A percentile compares a stretch with the other conserved stretches of the same genome.
Conservation (phyloP, 37 sponge, comb jelly and placozoan genomes). For the Chondrilla cf. caribensis region DNA sequence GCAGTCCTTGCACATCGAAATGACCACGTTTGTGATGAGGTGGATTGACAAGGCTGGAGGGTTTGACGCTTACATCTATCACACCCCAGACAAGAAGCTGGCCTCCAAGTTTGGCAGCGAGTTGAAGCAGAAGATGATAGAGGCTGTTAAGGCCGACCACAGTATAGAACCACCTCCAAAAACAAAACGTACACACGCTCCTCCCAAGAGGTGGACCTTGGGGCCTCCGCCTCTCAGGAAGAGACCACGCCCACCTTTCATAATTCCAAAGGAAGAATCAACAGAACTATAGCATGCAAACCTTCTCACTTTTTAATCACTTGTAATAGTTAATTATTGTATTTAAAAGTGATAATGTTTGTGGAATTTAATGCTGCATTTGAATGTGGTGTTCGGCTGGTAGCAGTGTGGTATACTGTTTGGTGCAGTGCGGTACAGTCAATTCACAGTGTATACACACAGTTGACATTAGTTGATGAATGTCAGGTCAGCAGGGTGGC, state of each 20-base stretch:
- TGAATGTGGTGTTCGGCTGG: too few species aligned
- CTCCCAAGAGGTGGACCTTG: not conserved
- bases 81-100: constrained; percentile 75
- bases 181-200: not conserved
- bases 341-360: too few species aligned
- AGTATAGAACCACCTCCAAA: not conserved
- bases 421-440: too few species aligned
- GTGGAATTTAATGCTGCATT: too few species aligned
- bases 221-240: not conserved
- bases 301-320: too few species aligned
- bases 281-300: too few species aligned
- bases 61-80: constrained; percentile 75
- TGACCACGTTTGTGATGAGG: constrained; percentile 72
- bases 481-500: not conserved
- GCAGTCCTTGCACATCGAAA: constrained; percentile 25
- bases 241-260: not conserved
- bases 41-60: constrained; percentile 87
- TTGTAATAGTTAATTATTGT: too few species aligned
- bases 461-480: too few species aligned
- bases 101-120: constrained; percentile 56
- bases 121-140: constrained; percentile 51
- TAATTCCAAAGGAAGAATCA: too few species aligned
- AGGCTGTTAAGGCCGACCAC: not conserved
- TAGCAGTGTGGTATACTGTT: too few species aligned
- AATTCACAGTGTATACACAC: too few species aligned